Conservation (phyloP, 2,888 invertebrate genomes). For the Cetonia aurata region DNA sequence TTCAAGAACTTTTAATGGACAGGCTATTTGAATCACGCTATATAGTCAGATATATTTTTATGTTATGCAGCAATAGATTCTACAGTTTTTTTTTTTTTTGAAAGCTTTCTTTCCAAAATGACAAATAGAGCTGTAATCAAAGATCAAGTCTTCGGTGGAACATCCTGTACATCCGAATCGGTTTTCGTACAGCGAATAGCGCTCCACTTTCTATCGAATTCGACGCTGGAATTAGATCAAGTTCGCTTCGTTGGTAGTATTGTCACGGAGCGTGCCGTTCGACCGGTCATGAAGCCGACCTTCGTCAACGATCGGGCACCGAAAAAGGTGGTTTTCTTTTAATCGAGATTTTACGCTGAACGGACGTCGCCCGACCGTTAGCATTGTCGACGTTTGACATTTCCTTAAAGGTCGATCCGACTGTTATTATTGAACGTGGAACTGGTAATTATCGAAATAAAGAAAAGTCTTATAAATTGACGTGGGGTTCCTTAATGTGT, state of each 20-base stretch:
- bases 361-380: constrained; percentile 2
- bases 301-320: constrained; percentile 20
- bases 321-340: constrained; percentile 16
- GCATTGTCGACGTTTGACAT: constrained; percentile 27
- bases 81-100: no score
- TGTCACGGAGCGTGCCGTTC: constrained; percentile 18
- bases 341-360: constrained; percentile 15
- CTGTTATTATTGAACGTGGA: constrained; percentile 26
- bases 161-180: background rate
- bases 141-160: no score
- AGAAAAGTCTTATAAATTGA: background rate
- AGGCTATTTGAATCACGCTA: no score
- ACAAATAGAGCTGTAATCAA: no score
- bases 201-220: constrained; percentile 33
- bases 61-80: no score
- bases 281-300: constrained; percentile 23
- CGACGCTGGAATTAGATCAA: constrained; percentile 29
- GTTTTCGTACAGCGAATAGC: background rate
- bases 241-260: constrained; percentile 24
- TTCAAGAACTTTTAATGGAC: no score
- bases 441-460: constrained; percentile 13
- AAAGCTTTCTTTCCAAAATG: no score
- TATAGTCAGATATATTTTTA: no score
- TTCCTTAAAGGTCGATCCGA: constrained; percentile 29
- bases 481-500: background rate